Base-by-base conservation (phyloP, 1,140 invertebrate species). In the Campoletis sonorensis region DNA sequence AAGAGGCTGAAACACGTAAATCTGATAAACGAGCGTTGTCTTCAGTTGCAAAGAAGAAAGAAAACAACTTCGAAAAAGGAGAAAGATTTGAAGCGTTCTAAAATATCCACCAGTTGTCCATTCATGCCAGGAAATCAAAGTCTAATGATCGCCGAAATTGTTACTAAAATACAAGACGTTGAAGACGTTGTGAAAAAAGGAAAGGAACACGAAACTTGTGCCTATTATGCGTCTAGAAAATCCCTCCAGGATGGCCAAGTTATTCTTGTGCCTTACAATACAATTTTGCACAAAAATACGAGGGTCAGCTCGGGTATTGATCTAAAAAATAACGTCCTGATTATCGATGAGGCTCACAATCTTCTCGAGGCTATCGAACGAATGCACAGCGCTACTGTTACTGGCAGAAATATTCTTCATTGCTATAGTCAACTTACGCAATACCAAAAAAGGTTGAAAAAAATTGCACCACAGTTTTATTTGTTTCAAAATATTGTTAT, bases 331-430 rank as follows among this genome's bases (percentile, higher is more conserved):
- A 97, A 97, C 90, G 92, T 99, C 64, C 92, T 99, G 0, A 96
- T 99, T 82, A 95, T 99, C 70, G 99, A 99, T 90, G 99, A 99
- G 92, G 99, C 98, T 10, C 99, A 99, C 86, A 99, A 99, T 93
- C 93, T 99, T 8, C 92, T 99, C 23, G 97, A 99, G 81, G 96
- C 98, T 0, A 96, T 99, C 81, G 95, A 96, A 80, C 95, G 95
- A 87, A 96, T 99, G 84, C 94, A 99, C 88, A 97, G 96, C 86
- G 93, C 94, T 1, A 94, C 95, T 77, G 90, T 98, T 40, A 94
- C 91, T 27, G 94, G 93, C 0, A 91, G 92, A 85, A 95, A 97
- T 90, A 92, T 96, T 78, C 86, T 93, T 18, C 93, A 95, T 83
- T 95, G 96, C 77, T 94, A 94, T 70, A 94, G 93, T 64, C 96